Evolutionary conservation across 2,888 invertebrate genomes (phyloP), one percentile per base, ranked within the genome.

Genomic region (Parelbella ahira): DNA sequence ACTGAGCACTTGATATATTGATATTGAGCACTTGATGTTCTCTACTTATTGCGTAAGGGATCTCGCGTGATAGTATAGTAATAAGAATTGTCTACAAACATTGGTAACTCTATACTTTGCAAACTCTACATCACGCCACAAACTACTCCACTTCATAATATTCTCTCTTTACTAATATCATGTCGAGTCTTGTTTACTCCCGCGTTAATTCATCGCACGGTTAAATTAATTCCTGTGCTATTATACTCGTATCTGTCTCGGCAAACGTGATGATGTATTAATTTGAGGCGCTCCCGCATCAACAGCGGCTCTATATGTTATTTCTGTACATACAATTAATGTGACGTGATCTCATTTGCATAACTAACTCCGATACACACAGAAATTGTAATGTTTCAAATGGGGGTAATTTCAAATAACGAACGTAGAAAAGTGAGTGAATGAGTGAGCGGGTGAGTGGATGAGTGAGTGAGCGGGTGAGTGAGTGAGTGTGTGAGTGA

Each of bases 311-410:
- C 2, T 28, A 24, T 34, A 34, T 34, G 24, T 34, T 34, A 34
- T 24, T 34, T 34, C 34, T 34, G 15, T 15, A 15, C 23, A 33
- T 23, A 21, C 21, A 24, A 34, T 34, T 34, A 34, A 24, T 34
- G 13, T 24, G n/a, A n/a, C n/a, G 23, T 23, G 13, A 24, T 24
- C 13, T 34, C 8, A 23, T 23, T 34, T 24, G 23, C 34, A 15
- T 24, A 34, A 34, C 24, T 15, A 8, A 6, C n/a, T 9, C 29
- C 8, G 8, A n/a, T n/a, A 29, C 18, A 29, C 18, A 29, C 28
- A 3, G 28, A 2, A 28, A 13, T 7, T 10, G 0, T 15, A 6
- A 29, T 13, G 13, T 27, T n/a, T 7, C 6, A 4, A 24, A 5
- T 24, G 8, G 4, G 2, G 10, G 5, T 0, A 10, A 10, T 4